Conservation (phyloP, 2,888 invertebrate genomes). For the Mythimna albipuncta region DNA sequence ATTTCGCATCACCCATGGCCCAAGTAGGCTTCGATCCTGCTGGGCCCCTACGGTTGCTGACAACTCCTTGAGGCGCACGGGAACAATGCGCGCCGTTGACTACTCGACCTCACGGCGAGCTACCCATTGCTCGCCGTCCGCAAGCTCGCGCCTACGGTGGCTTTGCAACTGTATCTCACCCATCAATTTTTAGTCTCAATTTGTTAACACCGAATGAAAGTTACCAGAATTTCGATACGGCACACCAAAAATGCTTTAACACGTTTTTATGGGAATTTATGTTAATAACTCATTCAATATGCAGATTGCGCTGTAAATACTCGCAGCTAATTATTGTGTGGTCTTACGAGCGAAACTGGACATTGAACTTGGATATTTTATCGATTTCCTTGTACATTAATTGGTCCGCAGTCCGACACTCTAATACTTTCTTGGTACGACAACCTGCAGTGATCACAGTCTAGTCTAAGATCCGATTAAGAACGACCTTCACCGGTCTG, state of each 20-base stretch:
- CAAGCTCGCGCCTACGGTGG: no score
- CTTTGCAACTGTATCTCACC: no score
- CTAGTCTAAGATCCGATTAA: no score
- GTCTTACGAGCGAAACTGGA: constrained; percentile 53
- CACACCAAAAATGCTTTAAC: constrained; percentile 37
- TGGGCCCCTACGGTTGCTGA: no score
- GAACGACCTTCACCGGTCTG: no score
- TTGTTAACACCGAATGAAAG: neutral
- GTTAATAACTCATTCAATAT: constrained; percentile 57
- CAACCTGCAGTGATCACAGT: neutral
- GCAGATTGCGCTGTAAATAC: constrained; percentile 55
- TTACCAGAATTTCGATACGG: neutral
- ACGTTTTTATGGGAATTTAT: constrained; percentile 42
- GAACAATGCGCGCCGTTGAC: no score
- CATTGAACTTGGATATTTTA: constrained; percentile 23
- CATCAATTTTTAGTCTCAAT: neutral
- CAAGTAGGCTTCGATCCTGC: no score
- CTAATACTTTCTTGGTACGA: neutral
- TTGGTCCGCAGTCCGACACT: neutral
- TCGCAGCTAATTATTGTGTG: constrained; percentile 34
- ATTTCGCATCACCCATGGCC: no score
- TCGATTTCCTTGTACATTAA: constrained; percentile 18
- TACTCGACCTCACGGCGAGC: no score
- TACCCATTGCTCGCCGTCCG: no score
- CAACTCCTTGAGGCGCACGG: no score